Conservation (phyloP, 2,888 invertebrate species). For the Trachelus iudaicus region DNA sequence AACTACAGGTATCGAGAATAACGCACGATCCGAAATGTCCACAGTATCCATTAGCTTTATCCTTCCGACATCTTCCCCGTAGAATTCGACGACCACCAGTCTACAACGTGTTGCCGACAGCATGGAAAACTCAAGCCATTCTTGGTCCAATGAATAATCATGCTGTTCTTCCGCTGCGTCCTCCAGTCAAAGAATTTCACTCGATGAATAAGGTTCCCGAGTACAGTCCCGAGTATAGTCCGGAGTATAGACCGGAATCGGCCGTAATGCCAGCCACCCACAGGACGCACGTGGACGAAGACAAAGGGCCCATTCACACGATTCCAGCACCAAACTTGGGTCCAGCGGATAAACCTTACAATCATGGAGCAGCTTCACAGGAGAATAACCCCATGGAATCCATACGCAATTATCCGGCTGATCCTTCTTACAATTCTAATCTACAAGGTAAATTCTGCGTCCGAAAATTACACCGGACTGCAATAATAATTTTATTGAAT, state of each 20-base stretch:
- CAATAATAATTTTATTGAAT: too few species aligned
- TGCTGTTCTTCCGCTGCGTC: slow-evolving; percentile 48
- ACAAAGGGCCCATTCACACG: slow-evolving; percentile 83
- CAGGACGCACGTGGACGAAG: slow-evolving; percentile 52
- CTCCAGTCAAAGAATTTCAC: slow-evolving; percentile 53
- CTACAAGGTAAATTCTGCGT: slow-evolving; percentile 28
- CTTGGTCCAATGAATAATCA: slow-evolving; percentile 41
- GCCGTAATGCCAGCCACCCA: slow-evolving; percentile 45
- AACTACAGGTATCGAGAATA: slow-evolving; percentile 46
- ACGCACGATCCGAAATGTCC: too few species aligned
- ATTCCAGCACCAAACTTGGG: slow-evolving; percentile 87
- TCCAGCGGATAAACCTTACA: slow-evolving; percentile 72
- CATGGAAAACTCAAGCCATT: slow-evolving; percentile 41
- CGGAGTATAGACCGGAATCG: slow-evolving; percentile 46
- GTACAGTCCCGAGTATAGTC: slow-evolving; percentile 47
- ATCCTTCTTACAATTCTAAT: slow-evolving; percentile 31
- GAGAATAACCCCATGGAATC: slow-evolving; percentile 28
- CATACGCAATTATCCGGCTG: slow-evolving; percentile 29
- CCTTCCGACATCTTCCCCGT: background rate
- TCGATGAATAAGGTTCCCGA: slow-evolving; percentile 50
- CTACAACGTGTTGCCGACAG: slow-evolving; percentile 41
- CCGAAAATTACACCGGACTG: too few species aligned
- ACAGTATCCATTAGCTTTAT: too few species aligned
- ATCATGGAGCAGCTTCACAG: slow-evolving; percentile 55
- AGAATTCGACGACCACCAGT: slow-evolving; percentile 51